phyloP scores from a whole-genome alignment of 2,797 vertebrate species.

The Hippoglossus hippoglossus region DNA sequence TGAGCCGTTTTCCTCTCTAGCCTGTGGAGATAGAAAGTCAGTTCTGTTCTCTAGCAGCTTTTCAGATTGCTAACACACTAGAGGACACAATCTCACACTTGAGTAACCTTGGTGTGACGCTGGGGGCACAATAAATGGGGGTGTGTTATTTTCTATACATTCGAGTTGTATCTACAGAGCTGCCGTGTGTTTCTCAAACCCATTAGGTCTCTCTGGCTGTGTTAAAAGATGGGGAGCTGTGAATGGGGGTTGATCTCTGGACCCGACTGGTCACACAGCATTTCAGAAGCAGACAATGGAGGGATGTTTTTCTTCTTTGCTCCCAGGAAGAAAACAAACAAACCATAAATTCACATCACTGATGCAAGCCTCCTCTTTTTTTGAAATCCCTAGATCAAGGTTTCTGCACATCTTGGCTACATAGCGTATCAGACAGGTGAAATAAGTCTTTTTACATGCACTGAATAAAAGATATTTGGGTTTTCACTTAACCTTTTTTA shows the following conservation, averaged over 20 bases:
- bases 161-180: constrained; percentile 59
- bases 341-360: no score
- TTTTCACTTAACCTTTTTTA: not conserved
- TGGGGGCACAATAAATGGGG: constrained; percentile 46
- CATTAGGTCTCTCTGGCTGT: constrained; percentile 45
- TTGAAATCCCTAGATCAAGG: constrained; percentile 12
- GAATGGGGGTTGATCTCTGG: constrained; percentile 29
- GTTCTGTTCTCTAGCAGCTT: constrained; percentile 59
- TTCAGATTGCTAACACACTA: constrained; percentile 65
- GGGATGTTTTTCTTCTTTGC: constrained; percentile 12
- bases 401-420: not conserved
- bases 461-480: not conserved
- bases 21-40: constrained; percentile 14
- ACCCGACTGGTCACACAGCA: constrained; percentile 15
- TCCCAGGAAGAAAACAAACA: not conserved
- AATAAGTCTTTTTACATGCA: not conserved
- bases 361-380: not conserved
- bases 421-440: not conserved
- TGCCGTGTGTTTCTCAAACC: constrained; percentile 43
- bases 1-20: constrained; percentile 29
- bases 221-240: constrained; percentile 29
- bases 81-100: constrained; percentile 76
- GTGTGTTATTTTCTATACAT: constrained; percentile 73
- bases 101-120: constrained; percentile 70
- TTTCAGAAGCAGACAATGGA: constrained; percentile 41